Base-by-base conservation (phyloP, 2,888 invertebrate genomes). In the Meta bourneti region DNA sequence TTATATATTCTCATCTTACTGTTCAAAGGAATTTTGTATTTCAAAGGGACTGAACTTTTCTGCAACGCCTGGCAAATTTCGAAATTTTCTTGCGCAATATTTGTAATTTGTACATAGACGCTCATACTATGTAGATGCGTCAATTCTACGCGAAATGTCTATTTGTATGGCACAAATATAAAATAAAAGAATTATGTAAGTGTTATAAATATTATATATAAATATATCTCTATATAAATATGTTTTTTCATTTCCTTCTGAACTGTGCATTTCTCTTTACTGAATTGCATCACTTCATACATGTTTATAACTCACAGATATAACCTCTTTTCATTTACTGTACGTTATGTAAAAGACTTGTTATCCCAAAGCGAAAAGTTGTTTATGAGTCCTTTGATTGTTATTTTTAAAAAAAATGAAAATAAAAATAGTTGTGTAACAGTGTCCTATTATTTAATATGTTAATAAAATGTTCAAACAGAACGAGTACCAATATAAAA, bases 111-210 rank as follows among this genome's bases (percentile, higher is more conserved):
- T 86, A 87, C 34, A 87, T 82, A 84, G 75, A 69, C 49, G 49
- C 51, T 71, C 52, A 79, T 75, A 16, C 34, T 49, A 61, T 85
- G 78, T 48, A 61, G 13, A 87, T 70, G 70, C 71, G 61, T 78
- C 69, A 20, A 82, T 71, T 87, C 72, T 54, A 82, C 16, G 77
- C 87, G 87, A 75, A 52, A 91, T 91, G 91, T 91, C 71, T 77
- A 81, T 82, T 91, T 86, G 71, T 86, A 86, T 82, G 86, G 91
- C 91, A 91, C 91, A 86, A 84, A 13, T 85, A 34, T 72, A 90
- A 48, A 87, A 52, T 85, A 83, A 83, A 19, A 77, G 70, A 85
- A 52, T 34, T 88, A 52, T 71, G 34, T 79, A 77, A 34, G 61
- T 69, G 48, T 70, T 52, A 34, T 34, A 72, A 48, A 83, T 51